phyloP scores from a whole-genome alignment of 2,797 vertebrate species.

The Adrianichthys oophorus region DNA sequence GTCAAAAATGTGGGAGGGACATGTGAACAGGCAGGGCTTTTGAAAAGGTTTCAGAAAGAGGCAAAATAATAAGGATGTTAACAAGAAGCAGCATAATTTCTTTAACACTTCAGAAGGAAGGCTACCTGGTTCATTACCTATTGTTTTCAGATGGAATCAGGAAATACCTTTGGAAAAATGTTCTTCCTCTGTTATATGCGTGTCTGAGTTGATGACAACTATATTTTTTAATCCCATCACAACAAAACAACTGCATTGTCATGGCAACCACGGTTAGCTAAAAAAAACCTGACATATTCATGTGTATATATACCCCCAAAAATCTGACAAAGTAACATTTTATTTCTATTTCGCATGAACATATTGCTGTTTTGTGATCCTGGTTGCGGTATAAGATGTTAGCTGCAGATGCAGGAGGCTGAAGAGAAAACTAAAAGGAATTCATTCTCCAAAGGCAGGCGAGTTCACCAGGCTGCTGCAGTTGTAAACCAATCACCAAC shows the following conservation, averaged over 20 bases:
- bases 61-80: constrained; percentile 9
- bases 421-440: constrained; percentile 62
- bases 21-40: constrained; percentile 5
- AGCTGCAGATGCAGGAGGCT: constrained; percentile 57
- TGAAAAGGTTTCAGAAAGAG: constrained; percentile 23
- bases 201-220: not conserved
- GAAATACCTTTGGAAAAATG: not conserved
- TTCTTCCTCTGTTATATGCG: not conserved
- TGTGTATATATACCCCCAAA: too few relatives aligned
- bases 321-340: not conserved
- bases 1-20: constrained; percentile 8
- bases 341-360: constrained; percentile 4
- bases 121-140: constrained; percentile 7
- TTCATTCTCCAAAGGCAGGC: constrained; percentile 58
- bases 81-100: constrained; percentile 1
- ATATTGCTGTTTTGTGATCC: constrained; percentile 43
- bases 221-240: not conserved
- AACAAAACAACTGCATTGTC: not conserved
- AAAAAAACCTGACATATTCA: too few relatives aligned
- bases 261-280: constrained; percentile 7
- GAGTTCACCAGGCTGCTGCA: constrained; percentile 51
- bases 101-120: constrained; percentile 2
- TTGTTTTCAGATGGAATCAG: constrained; percentile 19
- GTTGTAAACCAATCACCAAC: constrained; percentile 65
- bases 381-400: constrained; percentile 48